phyloP scores from a whole-genome alignment of 92 coral and sea anemone genomes.

The Palythoa grandis region DNA sequence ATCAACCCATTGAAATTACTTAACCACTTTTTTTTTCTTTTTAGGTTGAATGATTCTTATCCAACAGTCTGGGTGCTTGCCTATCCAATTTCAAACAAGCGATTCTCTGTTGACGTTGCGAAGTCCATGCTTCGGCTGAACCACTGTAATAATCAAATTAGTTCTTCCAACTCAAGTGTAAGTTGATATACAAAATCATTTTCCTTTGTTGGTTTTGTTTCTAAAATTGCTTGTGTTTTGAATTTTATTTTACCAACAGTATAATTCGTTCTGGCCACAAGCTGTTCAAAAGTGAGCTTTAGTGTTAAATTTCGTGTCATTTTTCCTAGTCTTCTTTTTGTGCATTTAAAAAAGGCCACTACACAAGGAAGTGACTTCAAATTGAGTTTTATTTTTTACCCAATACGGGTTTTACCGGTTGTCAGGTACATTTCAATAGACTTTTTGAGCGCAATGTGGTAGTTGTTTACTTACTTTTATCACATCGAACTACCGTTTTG shows the following conservation, averaged over 20 bases:
- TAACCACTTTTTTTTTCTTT: not conserved
- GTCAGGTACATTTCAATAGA: too few relatives aligned
- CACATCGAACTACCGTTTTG: too few relatives aligned
- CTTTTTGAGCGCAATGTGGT: too few relatives aligned
- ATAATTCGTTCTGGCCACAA: not conserved
- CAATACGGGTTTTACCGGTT: too few relatives aligned
- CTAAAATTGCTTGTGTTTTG: not conserved
- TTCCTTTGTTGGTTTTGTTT: not conserved
- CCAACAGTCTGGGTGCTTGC: constrained; percentile 88
- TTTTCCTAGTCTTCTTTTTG: too few relatives aligned
- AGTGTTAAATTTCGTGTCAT: too few relatives aligned
- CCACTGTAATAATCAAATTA: constrained; percentile 53
- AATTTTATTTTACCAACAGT: not conserved
- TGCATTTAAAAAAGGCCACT: too few relatives aligned
- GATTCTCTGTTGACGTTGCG: constrained; percentile 61
- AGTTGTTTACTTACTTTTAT: too few relatives aligned
- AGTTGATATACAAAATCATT: not conserved
- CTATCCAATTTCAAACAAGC: constrained; percentile 75
- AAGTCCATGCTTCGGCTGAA: constrained; percentile 54
- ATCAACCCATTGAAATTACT: not conserved
- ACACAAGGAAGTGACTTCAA: too few relatives aligned
- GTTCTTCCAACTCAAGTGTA: constrained; percentile 11
- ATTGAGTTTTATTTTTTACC: too few relatives aligned
- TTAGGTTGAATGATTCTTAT: constrained; percentile 64
- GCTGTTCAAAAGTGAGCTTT: too few relatives aligned